Evolutionary conservation across 2,888 invertebrate species (phyloP).

Genomic region (Teinopalpus imperialis): DNA sequence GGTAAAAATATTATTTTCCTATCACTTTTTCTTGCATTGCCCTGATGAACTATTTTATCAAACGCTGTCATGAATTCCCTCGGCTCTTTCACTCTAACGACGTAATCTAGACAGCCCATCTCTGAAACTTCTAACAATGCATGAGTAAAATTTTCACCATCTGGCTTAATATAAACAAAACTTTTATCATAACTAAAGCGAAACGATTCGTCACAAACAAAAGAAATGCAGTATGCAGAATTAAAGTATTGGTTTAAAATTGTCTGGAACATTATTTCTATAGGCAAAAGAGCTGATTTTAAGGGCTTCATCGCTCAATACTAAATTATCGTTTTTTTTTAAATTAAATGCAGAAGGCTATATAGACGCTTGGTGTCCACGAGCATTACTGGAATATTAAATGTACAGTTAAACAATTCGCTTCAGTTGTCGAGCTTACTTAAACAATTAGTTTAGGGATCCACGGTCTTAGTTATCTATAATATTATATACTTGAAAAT

Average conservation of each 20-base stretch:
- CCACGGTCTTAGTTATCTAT: too few relatives aligned
- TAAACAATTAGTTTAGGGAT: not conserved
- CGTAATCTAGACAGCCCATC: slow-evolving; percentile 73
- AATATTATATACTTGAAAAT: too few relatives aligned
- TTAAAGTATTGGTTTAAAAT: slow-evolving; percentile 54
- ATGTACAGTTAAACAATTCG: not conserved
- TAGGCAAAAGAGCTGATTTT: slow-evolving; percentile 34
- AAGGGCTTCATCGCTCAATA: slow-evolving; percentile 27
- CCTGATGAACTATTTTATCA: slow-evolving; percentile 57
- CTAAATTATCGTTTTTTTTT: too few relatives aligned
- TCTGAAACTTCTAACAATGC: slow-evolving; percentile 57
- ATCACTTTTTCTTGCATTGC: slow-evolving; percentile 64
- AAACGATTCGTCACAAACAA: slow-evolving; percentile 51
- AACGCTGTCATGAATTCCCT: slow-evolving; percentile 56
- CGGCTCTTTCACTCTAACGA: slow-evolving; percentile 59
- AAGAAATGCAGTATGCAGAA: slow-evolving; percentile 55
- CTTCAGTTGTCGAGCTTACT: not conserved
- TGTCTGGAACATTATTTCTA: slow-evolving; percentile 56
- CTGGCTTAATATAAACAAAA: slow-evolving; percentile 44
- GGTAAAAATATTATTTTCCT: slow-evolving; percentile 69
- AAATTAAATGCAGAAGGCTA: too few relatives aligned
- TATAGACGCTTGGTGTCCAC: too few relatives aligned
- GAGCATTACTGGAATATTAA: too few relatives aligned
- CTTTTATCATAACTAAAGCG: slow-evolving; percentile 37
- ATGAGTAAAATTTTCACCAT: slow-evolving; percentile 39